Evolutionary conservation across 2,888 invertebrate species (phyloP), one percentile per base, ranked within the genome.

Genomic region (Lithosia quadra): DNA sequence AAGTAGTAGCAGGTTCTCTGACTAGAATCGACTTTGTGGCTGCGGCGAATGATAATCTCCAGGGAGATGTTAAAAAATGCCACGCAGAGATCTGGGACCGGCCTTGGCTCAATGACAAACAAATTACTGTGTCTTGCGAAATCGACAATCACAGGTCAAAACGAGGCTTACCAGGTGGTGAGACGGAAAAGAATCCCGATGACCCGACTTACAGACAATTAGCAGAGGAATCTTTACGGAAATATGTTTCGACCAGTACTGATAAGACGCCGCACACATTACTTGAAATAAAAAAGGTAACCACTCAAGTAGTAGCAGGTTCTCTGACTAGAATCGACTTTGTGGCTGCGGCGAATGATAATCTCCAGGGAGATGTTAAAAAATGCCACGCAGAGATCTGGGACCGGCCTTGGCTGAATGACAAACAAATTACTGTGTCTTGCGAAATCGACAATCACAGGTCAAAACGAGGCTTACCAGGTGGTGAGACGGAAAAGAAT

Each of bases 11-110:
- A 57, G 96, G 96, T 21, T 68, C 75, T 2, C 71, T 92, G 58
- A 95, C 95, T 22, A 95, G 88, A 80, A 94, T 97, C 28, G 91
- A 93, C 77, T 95, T 95, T 24, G 92, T 93, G 77, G 84, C 96
- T 0, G 94, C 95, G 15, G 90, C 92, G 9, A 94, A 95, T 5
- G 89, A 91, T 67, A 95, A 95, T 76, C 7, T 18, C 11, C 13
- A 24, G 22, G 58, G 22, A n/a, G 28, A 8, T 2, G 33, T 24
- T 10, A 13, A 8, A 18, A 18, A 39, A 7, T 56, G 56, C 24
- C 9, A n/a, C 0, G 60, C 58, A 7, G 8, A 34, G 34, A 13
- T 49, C 15, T 59, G 59, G 28, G 65, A 65, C 18, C 18, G n/a
- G 34, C 18, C 21, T 10, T 33, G 63, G 63, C 21, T 36, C 8